Evolutionary conservation across 2,888 invertebrate species (phyloP).

Genomic region (Furcula furcula): DNA sequence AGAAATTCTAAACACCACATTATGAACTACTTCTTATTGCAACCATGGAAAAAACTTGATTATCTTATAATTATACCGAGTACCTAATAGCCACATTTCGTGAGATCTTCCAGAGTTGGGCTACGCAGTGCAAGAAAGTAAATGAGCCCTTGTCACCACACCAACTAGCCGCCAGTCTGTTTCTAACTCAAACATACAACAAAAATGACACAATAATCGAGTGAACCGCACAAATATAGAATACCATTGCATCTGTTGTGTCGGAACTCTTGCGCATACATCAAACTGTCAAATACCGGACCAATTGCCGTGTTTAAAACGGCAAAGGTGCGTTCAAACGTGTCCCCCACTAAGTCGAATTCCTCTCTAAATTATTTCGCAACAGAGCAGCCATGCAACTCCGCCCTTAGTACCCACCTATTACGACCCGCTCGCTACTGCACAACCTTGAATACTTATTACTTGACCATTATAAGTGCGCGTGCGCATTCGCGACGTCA

Average conservation of each 20-base stretch:
- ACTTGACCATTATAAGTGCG: slow-evolving; percentile 59
- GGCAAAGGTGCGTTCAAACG: slow-evolving; percentile 54
- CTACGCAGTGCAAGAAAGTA: too few species aligned
- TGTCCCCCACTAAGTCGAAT: slow-evolving; percentile 65
- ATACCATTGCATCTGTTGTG: slow-evolving; percentile 44
- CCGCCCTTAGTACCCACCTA: slow-evolving; percentile 73
- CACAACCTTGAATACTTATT: slow-evolving; percentile 69
- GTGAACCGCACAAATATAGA: slow-evolving; percentile 35
- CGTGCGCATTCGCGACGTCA: slow-evolving; percentile 59
- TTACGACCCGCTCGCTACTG: slow-evolving; percentile 72
- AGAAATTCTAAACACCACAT: too few species aligned
- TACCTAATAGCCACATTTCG: too few species aligned
- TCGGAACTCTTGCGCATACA: slow-evolving; percentile 48
- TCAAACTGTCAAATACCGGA: slow-evolving; percentile 70
- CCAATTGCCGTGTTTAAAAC: slow-evolving; percentile 70
- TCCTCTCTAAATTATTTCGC: slow-evolving; percentile 54
- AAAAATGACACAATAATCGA: neutral
- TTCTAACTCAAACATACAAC: too few species aligned
- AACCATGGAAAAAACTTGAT: too few species aligned
- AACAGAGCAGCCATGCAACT: slow-evolving; percentile 45
- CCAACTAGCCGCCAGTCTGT: too few species aligned
- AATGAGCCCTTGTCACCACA: too few species aligned
- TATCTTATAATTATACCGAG: too few species aligned
- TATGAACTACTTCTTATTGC: too few species aligned
- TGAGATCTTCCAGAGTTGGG: too few species aligned